These are phyloP conservation scores for Drosophila asahinai DNA, from an alignment of 1,140 invertebrate genomes.

Conservation along the genomic window DNA sequence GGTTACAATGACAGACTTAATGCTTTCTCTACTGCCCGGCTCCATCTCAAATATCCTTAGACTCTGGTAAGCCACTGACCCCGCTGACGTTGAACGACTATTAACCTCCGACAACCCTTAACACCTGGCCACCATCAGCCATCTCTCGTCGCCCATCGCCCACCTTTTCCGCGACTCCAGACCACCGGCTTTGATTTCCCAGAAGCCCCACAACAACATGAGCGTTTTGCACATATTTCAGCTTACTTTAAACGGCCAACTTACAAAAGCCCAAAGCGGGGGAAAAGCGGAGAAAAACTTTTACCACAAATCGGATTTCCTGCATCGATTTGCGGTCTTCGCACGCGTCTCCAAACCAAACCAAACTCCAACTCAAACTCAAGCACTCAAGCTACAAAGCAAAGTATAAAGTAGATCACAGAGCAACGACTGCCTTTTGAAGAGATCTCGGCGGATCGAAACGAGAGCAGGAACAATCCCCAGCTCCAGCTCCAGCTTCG, in stretches of 20 bases:
- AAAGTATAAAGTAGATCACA: constrained; percentile 60
- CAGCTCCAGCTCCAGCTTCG: not conserved
- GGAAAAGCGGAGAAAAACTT: constrained; percentile 55
- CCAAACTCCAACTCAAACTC: constrained; percentile 1
- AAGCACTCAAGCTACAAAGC: not conserved
- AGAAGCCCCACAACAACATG: constrained; percentile 37
- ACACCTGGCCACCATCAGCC: constrained; percentile 13
- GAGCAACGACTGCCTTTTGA: constrained; percentile 32
- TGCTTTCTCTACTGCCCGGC: not conserved
- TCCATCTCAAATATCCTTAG: constrained; percentile 31
- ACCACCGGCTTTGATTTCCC: constrained; percentile 39
- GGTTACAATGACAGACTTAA: too few species aligned
- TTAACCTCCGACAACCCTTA: constrained; percentile 42
- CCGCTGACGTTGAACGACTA: constrained; percentile 29
- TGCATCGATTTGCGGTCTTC: constrained; percentile 66
- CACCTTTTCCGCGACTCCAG: constrained; percentile 10
- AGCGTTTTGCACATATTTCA: constrained; percentile 41
- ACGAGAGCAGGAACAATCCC: constrained; percentile 62
- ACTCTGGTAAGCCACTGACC: constrained; percentile 44
- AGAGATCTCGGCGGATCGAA: constrained; percentile 23
- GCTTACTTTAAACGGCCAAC: constrained; percentile 49
- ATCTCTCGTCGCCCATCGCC: not conserved
- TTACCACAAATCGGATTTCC: constrained; percentile 80
- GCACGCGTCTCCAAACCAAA: constrained; percentile 37
- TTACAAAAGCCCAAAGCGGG: constrained; percentile 13